Percentiles rank a stretch among this genome's conserved stretches.
Conservation (phyloP, 2,113 vertebrate species). For the Aegotheles bennettii region DNA sequence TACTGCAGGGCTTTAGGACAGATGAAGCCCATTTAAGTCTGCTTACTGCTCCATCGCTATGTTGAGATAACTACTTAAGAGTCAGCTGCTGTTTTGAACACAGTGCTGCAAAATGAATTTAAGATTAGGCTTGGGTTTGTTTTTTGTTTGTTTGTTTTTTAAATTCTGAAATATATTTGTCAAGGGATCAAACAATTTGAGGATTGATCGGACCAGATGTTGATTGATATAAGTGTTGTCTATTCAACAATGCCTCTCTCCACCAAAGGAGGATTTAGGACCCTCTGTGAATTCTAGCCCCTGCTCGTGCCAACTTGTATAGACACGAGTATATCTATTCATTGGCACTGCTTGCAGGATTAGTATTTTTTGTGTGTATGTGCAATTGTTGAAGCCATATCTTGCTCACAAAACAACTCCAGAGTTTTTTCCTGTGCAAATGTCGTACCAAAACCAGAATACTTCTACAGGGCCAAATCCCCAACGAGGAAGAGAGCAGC, state of each 20-base stretch:
- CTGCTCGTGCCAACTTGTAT: not conserved
- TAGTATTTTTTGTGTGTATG: not conserved
- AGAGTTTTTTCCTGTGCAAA: not conserved
- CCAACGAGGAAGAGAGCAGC: not conserved
- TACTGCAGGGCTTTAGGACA: not conserved
- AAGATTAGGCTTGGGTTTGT: not conserved
- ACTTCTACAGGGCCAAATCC: not conserved
- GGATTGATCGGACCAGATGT: not conserved
- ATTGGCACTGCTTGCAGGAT: not conserved
- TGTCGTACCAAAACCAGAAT: not conserved
- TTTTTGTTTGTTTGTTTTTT: not conserved
- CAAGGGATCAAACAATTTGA: not conserved
- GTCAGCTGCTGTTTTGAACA: not conserved
- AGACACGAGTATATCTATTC: not conserved
- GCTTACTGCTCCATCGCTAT: not conserved
- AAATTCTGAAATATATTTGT: not conserved
- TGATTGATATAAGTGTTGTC: fast-evolving
- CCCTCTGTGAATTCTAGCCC: not conserved
- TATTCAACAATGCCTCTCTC: not conserved
- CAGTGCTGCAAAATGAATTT: not conserved
- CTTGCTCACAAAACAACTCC: not conserved
- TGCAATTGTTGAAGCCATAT: not conserved
- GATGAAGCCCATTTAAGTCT: not conserved
- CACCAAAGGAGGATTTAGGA: not conserved
- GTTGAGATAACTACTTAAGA: not conserved